Percentiles rank a stretch among this genome's conserved stretches.
phyloP scores from a whole-genome alignment of 2,797 vertebrate genomes.

The Intellagama lesueurii region DNA sequence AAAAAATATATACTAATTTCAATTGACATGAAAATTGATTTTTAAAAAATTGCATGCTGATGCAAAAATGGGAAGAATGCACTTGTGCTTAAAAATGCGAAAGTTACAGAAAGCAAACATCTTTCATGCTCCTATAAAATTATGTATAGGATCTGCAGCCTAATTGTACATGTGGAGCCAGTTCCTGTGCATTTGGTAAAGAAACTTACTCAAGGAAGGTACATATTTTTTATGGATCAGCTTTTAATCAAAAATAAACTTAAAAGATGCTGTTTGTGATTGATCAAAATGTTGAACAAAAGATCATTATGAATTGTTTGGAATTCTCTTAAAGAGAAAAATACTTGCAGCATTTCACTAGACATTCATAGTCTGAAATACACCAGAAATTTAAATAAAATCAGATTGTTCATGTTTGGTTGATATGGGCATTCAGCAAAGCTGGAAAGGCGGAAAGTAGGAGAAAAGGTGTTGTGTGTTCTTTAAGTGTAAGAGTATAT shows the following conservation, averaged over 20 bases:
- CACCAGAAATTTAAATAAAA: not conserved
- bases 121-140: not conserved
- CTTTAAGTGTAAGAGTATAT: slow-evolving; percentile 35
- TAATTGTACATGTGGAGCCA: not conserved
- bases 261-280: not conserved
- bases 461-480: slow-evolving; percentile 26
- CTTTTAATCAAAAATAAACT: not conserved
- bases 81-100: not conserved
- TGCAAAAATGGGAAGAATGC: not conserved
- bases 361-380: not conserved
- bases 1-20: not conserved
- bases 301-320: not conserved
- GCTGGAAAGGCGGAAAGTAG: slow-evolving; percentile 11
- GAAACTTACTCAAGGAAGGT: not conserved
- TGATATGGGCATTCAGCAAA: not conserved
- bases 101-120: not conserved
- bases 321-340: not conserved
- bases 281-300: not conserved
- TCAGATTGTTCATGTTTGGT: not conserved
- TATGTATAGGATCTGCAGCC: not conserved
- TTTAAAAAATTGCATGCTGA: not conserved
- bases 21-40: not conserved
- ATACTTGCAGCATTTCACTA: slow-evolving; percentile 10
- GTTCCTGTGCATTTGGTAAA: not conserved
- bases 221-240: not conserved